Percentiles rank a stretch among this genome's conserved stretches.
Evolutionary conservation across 1,140 invertebrate species (phyloP).

Genomic region (Drosophila yakuba): DNA sequence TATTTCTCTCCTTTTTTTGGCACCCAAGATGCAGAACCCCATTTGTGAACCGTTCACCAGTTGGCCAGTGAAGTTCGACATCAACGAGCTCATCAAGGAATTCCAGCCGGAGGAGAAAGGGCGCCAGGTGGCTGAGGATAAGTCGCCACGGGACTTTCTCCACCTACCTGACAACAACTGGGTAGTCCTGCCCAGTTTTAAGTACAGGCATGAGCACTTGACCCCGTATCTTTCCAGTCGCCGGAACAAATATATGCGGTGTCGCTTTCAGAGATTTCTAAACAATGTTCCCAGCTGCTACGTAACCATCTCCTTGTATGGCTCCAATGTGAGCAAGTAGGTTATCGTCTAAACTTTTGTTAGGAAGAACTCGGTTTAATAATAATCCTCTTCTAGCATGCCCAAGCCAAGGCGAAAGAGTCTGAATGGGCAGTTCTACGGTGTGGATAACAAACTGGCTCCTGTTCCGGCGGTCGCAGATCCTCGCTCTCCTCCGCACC

Average conservation of each 20-base stretch:
- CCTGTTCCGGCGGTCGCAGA: slow-evolving; percentile 55
- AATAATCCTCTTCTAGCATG: slow-evolving; percentile 29
- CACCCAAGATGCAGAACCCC: slow-evolving; percentile 31
- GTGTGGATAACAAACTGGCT: slow-evolving; percentile 68
- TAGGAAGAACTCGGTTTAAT: no score
- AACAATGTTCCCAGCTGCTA: slow-evolving; percentile 56
- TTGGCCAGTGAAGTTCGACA: slow-evolving; percentile 57
- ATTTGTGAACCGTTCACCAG: slow-evolving; percentile 67
- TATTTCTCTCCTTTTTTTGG: not conserved
- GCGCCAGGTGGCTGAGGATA: slow-evolving; percentile 13
- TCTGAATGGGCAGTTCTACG: slow-evolving; percentile 71
- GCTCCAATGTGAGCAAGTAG: slow-evolving; percentile 26
- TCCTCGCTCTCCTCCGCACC: slow-evolving; percentile 21
- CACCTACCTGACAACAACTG: slow-evolving; percentile 49
- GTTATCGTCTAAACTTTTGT: not conserved
- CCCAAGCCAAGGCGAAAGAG: slow-evolving; percentile 62
- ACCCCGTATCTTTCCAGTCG: slow-evolving; percentile 42
- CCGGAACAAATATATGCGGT: slow-evolving; percentile 47
- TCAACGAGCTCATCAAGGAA: slow-evolving; percentile 49
- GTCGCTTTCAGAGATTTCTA: slow-evolving; percentile 55
- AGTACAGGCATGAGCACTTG: slow-evolving; percentile 59
- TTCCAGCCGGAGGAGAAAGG: slow-evolving; percentile 41
- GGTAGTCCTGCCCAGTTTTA: slow-evolving; percentile 59
- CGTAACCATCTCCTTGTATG: slow-evolving; percentile 41
- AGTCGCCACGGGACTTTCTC: slow-evolving; percentile 38